Evolutionary conservation across 2,888 invertebrate species (phyloP), one percentile per base, ranked within the genome.

Genomic region (Margaritifera margaritifera): DNA sequence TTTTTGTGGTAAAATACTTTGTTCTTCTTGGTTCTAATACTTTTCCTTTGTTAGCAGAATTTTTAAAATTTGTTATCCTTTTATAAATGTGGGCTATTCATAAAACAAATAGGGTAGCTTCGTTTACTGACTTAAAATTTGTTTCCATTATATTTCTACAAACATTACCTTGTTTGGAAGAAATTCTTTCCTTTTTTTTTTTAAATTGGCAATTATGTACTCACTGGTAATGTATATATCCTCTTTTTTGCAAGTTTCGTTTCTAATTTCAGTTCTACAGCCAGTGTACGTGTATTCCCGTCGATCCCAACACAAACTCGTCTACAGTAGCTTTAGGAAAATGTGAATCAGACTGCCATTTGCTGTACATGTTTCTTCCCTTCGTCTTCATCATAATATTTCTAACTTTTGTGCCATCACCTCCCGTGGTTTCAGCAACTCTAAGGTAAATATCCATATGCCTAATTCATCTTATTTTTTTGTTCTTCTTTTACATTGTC

Each of bases 401-500:
- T 55, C 77, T 84, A 52, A 75, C 80, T 25, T 85, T 86, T 68
- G 66, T 83, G 24, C 80, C 84, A 25, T 80, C 83, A 22, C 84
- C 86, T 4, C 85, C 86, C 1, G 79, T 81, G 2, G 80, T 83
- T 19, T 75, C 84, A 8, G 80, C 84, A 22, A 84, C 84, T n/a
- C 74, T 87, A 19, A 81, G 86, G 86, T 87, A 79, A 72, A 69
- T 53, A 15, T 56, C 4, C 19, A 19, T 20, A 0, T 57, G n/a
- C n/a, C n/a, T n/a, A n/a, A n/a, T 58, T 50, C 8, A 54, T n/a
- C 59, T 53, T 18, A n/a, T 53, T 24, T 42, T 20, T 50, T 58
- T n/a, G n/a, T n/a, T n/a, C 19, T 62, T 60, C 15, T 15, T 1
- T 15, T 42, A 4, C 11, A 1, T 42, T 42, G 42, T 3, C 15